Evolutionary conservation across 1,140 invertebrate species (phyloP).

Genomic region (Eriosoma lanigerum): DNA sequence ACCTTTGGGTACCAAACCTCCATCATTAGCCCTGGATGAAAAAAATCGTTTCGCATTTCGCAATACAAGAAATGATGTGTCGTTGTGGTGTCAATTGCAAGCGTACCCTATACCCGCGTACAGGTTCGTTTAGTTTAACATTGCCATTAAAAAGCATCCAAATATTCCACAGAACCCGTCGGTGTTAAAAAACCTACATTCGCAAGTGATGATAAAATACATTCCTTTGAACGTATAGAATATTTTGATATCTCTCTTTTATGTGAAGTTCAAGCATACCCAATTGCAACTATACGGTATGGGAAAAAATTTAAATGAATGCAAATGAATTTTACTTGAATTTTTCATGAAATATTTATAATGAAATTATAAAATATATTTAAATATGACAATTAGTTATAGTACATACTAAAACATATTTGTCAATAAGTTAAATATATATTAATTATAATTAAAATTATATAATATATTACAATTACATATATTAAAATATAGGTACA

Average conservation of each 20-base stretch:
- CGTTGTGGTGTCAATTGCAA: constrained; percentile 67
- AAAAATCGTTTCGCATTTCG: constrained; percentile 55
- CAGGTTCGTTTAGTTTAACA: constrained; percentile 59
- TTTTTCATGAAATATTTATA: too few relatives aligned
- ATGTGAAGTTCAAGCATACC: constrained; percentile 73
- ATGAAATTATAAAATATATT: too few relatives aligned
- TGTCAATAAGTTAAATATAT: too few relatives aligned
- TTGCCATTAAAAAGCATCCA: background rate
- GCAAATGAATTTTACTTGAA: too few relatives aligned
- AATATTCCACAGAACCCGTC: constrained; percentile 64
- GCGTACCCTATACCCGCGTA: constrained; percentile 66
- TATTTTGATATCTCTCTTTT: constrained; percentile 56
- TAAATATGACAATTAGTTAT: too few relatives aligned
- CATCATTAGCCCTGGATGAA: constrained; percentile 59
- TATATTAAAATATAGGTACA: too few relatives aligned
- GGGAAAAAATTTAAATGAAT: background rate
- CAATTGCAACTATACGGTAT: constrained; percentile 71
- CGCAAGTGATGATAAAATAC: constrained; percentile 62
- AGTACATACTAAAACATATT: too few relatives aligned
- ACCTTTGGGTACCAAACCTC: constrained; percentile 64
- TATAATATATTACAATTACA: too few relatives aligned
- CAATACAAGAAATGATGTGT: constrained; percentile 41
- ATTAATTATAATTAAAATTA: too few relatives aligned
- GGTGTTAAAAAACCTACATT: constrained; percentile 70
- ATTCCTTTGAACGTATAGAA: constrained; percentile 55